Evolutionary conservation across 2,888 invertebrate species (phyloP).

Genomic region (Hofmannophila pseudospretella): DNA sequence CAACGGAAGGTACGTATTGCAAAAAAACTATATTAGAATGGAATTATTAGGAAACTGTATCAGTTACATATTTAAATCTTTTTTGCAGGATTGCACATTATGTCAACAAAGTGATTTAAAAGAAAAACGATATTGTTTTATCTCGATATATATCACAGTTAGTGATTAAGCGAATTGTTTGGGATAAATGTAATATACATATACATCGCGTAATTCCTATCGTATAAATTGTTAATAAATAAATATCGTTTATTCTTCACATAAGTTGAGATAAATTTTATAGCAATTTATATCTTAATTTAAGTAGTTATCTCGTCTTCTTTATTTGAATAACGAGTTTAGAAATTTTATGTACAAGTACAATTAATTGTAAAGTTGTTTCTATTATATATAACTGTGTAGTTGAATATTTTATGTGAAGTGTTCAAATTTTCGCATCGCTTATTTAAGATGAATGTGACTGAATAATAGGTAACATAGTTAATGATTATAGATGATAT

Average conservation of each 20-base stretch:
- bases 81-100: conserved; percentile 5
- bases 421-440: conserved; percentile 56
- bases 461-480: conserved; percentile 64
- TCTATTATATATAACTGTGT: neutral
- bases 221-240: neutral
- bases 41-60: neutral
- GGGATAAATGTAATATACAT: conserved; percentile 12
- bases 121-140: conserved; percentile 1
- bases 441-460: conserved; percentile 69
- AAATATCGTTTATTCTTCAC: neutral
- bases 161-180: conserved; percentile 9
- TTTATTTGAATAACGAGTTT: neutral
- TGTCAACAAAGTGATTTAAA: neutral
- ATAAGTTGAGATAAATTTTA: neutral
- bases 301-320: neutral
- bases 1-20: conserved; percentile 43
- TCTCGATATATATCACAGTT: conserved; percentile 3
- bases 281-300: neutral
- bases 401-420: conserved; percentile 19
- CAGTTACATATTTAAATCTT: neutral
- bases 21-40: conserved; percentile 3
- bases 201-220: conserved; percentile 8
- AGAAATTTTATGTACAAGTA: conserved; percentile 7
- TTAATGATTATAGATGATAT: conserved; percentile 25
- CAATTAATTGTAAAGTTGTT: conserved; percentile 9